These are phyloP conservation scores for Tetrapedia diversipes DNA, from an alignment of 2,888 invertebrate genomes.

Conservation along the genomic window DNA sequence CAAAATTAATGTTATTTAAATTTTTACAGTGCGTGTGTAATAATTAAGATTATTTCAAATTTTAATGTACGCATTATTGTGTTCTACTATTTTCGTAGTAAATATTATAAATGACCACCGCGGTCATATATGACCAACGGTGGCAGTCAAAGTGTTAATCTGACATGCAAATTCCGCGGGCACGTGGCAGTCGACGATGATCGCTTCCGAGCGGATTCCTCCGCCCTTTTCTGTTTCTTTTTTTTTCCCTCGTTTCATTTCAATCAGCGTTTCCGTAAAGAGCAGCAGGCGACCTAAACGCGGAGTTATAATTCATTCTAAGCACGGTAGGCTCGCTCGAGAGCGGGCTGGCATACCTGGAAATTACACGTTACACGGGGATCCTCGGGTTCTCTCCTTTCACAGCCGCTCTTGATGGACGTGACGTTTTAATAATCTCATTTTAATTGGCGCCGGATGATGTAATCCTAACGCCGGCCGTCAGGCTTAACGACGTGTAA, in stretches of 20 bases:
- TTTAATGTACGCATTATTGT: too few species aligned
- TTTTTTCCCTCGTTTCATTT: too few species aligned
- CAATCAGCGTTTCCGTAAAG: constrained; percentile 1
- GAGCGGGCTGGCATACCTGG: constrained; percentile 15
- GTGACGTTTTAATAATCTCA: constrained; percentile 64
- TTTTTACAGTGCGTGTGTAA: too few species aligned
- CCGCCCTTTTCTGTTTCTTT: background rate
- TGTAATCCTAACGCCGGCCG: constrained; percentile 28
- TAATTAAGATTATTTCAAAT: too few species aligned
- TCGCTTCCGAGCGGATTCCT: constrained; percentile 3
- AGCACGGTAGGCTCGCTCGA: constrained; percentile 12
- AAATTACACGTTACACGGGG: constrained; percentile 56
- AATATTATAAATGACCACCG: too few species aligned
- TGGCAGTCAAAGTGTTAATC: background rate
- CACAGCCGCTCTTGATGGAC: constrained; percentile 48
- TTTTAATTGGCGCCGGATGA: constrained; percentile 59
- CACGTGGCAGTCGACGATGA: constrained; percentile 13
- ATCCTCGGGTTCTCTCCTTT: constrained; percentile 33
- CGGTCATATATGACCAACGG: too few species aligned
- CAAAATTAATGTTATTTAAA: too few species aligned
- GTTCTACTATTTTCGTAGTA: too few species aligned
- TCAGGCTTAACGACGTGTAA: constrained; percentile 40
- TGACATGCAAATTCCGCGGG: background rate
- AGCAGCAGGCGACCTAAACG: constrained; percentile 11
- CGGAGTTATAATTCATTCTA: constrained; percentile 35